These are phyloP conservation scores for Rhynchomys soricoides DNA, from an alignment of 2,113 vertebrate species.

Conservation along the genomic window DNA sequence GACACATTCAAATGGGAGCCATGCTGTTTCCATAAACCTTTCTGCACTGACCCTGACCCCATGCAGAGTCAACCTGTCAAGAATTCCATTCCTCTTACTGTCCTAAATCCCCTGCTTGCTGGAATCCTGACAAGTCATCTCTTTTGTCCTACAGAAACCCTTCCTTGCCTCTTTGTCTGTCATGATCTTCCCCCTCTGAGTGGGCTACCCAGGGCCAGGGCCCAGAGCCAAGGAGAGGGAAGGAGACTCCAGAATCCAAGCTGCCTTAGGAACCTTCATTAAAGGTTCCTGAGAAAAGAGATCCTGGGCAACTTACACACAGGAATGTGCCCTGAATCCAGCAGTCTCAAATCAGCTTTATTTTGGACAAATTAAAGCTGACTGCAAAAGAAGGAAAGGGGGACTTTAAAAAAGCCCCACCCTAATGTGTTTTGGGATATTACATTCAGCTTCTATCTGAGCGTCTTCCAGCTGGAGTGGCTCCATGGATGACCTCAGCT, in stretches of 20 bases:
- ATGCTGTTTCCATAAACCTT: conserved; percentile 32
- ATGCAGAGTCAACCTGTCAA: neutral
- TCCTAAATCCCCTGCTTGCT: neutral
- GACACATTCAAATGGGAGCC: neutral
- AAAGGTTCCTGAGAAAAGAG: conserved; percentile 39
- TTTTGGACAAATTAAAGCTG: conserved; percentile 61
- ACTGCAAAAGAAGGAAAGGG: conserved; percentile 3
- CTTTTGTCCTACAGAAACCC: conserved; percentile 6
- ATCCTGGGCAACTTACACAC: conserved; percentile 4
- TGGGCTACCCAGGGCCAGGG: neutral
- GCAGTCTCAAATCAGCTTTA: conserved; percentile 42
- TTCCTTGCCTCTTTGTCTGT: neutral
- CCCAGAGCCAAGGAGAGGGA: conserved; percentile 10
- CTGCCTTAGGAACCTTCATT: neutral
- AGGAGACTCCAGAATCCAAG: neutral
- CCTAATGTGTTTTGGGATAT: conserved; percentile 34
- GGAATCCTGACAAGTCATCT: conserved; percentile 30
- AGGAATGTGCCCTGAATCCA: conserved; percentile 13
- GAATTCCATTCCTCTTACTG: conserved; percentile 41
- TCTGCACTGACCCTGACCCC: neutral
- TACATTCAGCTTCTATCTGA: conserved; percentile 33
- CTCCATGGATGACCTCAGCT: conserved; percentile 30
- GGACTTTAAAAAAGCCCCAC: neutral
- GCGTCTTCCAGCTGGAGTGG: conserved; percentile 16
- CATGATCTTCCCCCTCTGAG: neutral